phyloP scores from a whole-genome alignment of 2,797 vertebrate genomes.

The Malacoctenus gilli region DNA sequence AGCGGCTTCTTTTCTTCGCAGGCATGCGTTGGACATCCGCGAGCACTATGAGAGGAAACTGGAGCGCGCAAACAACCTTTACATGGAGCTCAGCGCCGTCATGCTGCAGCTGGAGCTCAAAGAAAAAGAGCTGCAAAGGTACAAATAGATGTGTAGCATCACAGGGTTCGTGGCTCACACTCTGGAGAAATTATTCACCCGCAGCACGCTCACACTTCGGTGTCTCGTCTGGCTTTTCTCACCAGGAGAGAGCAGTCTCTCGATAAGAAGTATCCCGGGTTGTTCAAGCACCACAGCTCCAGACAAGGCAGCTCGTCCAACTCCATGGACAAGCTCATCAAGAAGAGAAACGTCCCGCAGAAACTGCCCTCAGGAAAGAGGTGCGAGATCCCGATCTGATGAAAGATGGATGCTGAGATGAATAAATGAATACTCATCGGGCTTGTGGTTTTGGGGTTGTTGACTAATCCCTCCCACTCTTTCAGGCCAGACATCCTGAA shows the following conservation, averaged over 20 bases:
- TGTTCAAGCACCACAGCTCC: conserved; percentile 89
- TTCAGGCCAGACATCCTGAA: conserved; percentile 93
- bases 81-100: conserved; percentile 96
- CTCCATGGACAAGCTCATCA: conserved; percentile 95
- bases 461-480: conserved; percentile 39
- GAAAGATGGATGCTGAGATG: conserved; percentile 24
- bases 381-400: conserved; percentile 66
- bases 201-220: conserved; percentile 11
- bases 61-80: conserved; percentile 95
- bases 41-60: conserved; percentile 96
- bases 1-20: conserved; percentile 69
- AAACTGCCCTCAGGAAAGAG: conserved; percentile 92
- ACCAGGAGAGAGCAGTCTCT: conserved; percentile 92
- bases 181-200: neutral
- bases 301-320: conserved; percentile 87
- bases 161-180: neutral
- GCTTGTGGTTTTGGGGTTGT: conserved; percentile 19
- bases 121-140: conserved; percentile 94
- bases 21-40: conserved; percentile 94
- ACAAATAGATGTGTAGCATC: conserved; percentile 22
- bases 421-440: conserved; percentile 34
- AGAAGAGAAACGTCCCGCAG: conserved; percentile 93
- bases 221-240: conserved; percentile 4
- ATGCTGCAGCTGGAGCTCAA: conserved; percentile 97
- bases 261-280: conserved; percentile 92